Conservation (phyloP, 2,888 invertebrate genomes). For the Geotrupes spiniger region DNA sequence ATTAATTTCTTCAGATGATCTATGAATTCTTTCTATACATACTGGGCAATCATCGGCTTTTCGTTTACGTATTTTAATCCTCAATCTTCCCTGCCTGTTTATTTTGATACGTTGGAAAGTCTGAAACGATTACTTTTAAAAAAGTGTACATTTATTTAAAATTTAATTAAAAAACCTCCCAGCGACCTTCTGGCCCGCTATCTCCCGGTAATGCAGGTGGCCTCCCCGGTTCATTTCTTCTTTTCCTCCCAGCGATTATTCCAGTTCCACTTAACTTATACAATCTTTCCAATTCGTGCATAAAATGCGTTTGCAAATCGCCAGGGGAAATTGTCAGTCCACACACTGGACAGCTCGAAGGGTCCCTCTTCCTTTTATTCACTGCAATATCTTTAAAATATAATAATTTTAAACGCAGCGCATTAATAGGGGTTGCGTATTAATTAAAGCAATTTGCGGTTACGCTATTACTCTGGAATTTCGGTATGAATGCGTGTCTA, state of each 20-base stretch:
- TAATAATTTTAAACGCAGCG: slow-evolving; percentile 1
- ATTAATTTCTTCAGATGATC: slow-evolving; percentile 60
- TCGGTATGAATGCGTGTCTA: slow-evolving; percentile 24
- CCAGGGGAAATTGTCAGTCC: slow-evolving; percentile 64
- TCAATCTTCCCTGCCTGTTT: slow-evolving; percentile 66
- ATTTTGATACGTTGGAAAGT: slow-evolving; percentile 69
- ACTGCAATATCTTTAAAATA: slow-evolving; percentile 19
- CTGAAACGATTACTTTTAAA: slow-evolving; percentile 42
- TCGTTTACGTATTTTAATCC: slow-evolving; percentile 65
- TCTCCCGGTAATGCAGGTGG: slow-evolving; percentile 50
- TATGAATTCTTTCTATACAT: slow-evolving; percentile 57
- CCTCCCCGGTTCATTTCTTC: slow-evolving; percentile 43
- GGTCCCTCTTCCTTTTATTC: slow-evolving; percentile 46
- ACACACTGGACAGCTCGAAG: slow-evolving; percentile 64
- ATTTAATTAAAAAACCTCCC: slow-evolving; percentile 55
- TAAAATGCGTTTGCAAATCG: slow-evolving; percentile 67
- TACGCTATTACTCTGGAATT: slow-evolving; percentile 23
- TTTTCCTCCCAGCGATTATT: slow-evolving; percentile 50
- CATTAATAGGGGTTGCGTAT: slow-evolving; percentile 10
- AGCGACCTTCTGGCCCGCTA: slow-evolving; percentile 59
- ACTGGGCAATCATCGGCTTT: slow-evolving; percentile 68
- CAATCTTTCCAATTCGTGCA: slow-evolving; percentile 67
- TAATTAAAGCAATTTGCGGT: slow-evolving; percentile 27
- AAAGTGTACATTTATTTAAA: slow-evolving; percentile 3
- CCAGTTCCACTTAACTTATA: slow-evolving; percentile 58